Evolutionary conservation across 2,888 invertebrate species (phyloP).

Genomic region (Prosapia bicincta): DNA sequence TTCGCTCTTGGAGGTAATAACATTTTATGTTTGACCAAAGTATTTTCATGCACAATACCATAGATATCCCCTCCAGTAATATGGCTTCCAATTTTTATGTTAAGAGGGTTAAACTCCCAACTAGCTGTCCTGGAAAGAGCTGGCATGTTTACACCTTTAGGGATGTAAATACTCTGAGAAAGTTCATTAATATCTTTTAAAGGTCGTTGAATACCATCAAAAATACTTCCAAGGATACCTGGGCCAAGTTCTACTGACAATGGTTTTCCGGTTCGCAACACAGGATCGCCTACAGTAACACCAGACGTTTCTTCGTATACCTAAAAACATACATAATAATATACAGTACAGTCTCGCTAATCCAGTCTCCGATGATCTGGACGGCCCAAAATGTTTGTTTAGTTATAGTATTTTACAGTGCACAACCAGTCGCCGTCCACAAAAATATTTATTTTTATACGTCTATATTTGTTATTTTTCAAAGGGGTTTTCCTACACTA

Average conservation of each 20-base stretch:
- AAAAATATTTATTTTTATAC: no score
- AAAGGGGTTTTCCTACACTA: no score
- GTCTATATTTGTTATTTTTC: no score
- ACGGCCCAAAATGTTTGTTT: no score
- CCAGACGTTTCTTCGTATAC: conserved; percentile 96
- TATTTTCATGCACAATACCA: conserved; percentile 95
- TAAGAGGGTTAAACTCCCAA: conserved; percentile 92
- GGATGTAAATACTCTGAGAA: conserved; percentile 97
- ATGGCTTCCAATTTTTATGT: conserved; percentile 91
- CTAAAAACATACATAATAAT: conserved; percentile 50
- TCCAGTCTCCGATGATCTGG: no score
- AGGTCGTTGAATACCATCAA: conserved; percentile 99
- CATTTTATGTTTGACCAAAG: conserved; percentile 95
- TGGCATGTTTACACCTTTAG: conserved; percentile 97
- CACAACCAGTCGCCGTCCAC: no score
- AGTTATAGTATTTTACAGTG: no score
- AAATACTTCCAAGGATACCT: conserved; percentile 94
- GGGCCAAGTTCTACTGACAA: conserved; percentile 98
- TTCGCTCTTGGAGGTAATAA: conserved; percentile 91
- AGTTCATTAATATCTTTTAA: conserved; percentile 93
- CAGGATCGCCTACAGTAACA: conserved; percentile 99
- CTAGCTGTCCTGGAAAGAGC: conserved; percentile 70
- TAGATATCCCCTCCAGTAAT: conserved; percentile 98
- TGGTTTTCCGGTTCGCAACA: conserved; percentile 97
- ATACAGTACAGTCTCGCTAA: no score